These are phyloP conservation scores for Drosophila bipectinata DNA, from an alignment of 1,140 invertebrate species.

Conservation along the genomic window DNA sequence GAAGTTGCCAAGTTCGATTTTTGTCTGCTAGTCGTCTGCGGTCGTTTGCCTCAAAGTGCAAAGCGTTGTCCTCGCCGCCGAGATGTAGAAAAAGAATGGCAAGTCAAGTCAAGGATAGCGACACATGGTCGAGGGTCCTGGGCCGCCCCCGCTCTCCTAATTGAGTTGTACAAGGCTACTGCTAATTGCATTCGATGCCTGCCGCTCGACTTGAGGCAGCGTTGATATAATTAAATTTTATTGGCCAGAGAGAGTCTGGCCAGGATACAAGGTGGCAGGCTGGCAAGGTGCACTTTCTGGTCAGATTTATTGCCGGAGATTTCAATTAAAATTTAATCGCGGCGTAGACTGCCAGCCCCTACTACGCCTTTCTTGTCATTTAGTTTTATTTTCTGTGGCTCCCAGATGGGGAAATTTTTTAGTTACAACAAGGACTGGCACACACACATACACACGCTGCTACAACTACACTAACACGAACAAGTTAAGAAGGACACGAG, in stretches of 20 bases:
- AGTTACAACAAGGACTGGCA: neutral
- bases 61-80: constrained; percentile 58
- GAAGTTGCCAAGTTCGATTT: constrained; percentile 77
- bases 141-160: constrained; percentile 48
- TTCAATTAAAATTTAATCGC: constrained; percentile 51
- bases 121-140: constrained; percentile 48
- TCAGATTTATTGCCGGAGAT: constrained; percentile 32
- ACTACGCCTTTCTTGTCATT: neutral
- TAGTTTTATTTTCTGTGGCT: neutral
- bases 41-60: constrained; percentile 78
- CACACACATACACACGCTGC: neutral
- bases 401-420: neutral
- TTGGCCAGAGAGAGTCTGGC: constrained; percentile 34
- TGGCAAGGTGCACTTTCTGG: constrained; percentile 35
- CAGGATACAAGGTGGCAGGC: neutral
- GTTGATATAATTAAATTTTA: constrained; percentile 77
- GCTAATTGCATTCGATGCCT: constrained; percentile 83
- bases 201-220: constrained; percentile 66
- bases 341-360: constrained; percentile 17
- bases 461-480: too few species aligned
- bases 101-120: constrained; percentile 38
- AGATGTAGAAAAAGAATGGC: neutral
- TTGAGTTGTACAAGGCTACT: constrained; percentile 82
- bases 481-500: neutral
- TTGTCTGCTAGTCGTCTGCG: constrained; percentile 60